Percentiles rank a stretch among this genome's conserved stretches.
Conservation (phyloP, 2,113 vertebrate genomes). For the Gallinago jamesoni region DNA sequence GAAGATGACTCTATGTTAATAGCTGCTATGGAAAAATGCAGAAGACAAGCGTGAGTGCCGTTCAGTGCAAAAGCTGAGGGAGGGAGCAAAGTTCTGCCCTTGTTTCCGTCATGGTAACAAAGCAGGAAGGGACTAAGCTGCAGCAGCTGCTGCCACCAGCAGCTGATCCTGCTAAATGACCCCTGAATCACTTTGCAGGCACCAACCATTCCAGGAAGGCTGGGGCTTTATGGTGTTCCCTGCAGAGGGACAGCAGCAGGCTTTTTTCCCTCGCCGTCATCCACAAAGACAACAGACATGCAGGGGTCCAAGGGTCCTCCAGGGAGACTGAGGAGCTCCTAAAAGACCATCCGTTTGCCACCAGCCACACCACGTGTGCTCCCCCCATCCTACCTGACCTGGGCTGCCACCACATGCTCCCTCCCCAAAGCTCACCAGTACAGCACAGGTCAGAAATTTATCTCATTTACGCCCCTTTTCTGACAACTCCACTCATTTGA, state of each 20-base stretch:
- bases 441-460: neutral
- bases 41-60: fast-evolving
- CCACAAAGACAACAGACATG: neutral
- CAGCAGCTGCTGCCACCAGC: neutral
- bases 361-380: fast-evolving
- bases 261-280: fast-evolving
- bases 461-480: neutral
- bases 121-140: neutral
- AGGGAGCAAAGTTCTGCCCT: neutral
- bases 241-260: neutral
- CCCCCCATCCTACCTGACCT: fast-evolving
- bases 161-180: neutral
- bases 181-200: neutral
- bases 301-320: neutral
- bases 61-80: neutral
- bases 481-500: neutral
- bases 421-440: neutral
- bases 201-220: neutral
- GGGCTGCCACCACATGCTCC: neutral
- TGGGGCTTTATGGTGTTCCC: neutral
- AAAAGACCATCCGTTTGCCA: neutral
- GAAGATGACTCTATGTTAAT: neutral
- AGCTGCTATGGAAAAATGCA: neutral
- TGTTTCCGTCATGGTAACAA: neutral
- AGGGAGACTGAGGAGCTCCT: fast-evolving